phyloP scores from a whole-genome alignment of 2,888 invertebrate genomes.

The Eristalis intricaria region DNA sequence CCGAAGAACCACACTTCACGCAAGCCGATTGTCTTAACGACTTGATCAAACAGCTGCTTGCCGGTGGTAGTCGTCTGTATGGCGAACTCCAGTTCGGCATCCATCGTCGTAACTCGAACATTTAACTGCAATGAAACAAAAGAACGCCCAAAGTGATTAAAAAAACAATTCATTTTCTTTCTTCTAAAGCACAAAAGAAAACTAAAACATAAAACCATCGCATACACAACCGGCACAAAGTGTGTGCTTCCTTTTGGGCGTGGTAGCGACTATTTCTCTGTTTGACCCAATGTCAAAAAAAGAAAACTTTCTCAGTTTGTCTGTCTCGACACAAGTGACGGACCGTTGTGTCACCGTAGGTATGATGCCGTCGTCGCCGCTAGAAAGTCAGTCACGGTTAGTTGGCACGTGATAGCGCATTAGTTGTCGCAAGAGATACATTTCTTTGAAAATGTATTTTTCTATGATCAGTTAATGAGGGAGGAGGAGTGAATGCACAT shows the following conservation, averaged over 20 bases:
- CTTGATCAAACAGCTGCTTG: conserved; percentile 99
- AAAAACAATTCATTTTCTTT: background rate
- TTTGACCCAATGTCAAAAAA: conserved; percentile 24
- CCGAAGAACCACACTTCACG: conserved; percentile 99
- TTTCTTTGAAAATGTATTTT: conserved; percentile 33
- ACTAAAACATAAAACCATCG: background rate
- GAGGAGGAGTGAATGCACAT: conserved; percentile 14
- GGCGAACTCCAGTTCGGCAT: conserved; percentile 99
- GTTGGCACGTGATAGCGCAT: conserved; percentile 73
- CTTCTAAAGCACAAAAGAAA: conserved; percentile 1
- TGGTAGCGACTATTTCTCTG: conserved; percentile 10
- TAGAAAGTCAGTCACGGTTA: conserved; percentile 74
- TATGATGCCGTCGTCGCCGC: conserved; percentile 22
- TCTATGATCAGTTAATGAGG: background rate
- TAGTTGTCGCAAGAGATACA: conserved; percentile 1
- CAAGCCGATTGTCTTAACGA: conserved; percentile 99
- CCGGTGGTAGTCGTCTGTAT: conserved; percentile 99
- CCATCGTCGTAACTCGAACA: conserved; percentile 99
- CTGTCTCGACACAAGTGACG: conserved; percentile 10
- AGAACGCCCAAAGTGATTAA: conserved; percentile 39
- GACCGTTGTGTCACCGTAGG: conserved; percentile 14
- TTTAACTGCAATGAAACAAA: conserved; percentile 89
- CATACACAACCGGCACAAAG: background rate
- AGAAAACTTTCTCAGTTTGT: conserved; percentile 58
- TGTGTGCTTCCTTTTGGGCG: conserved; percentile 28